Base-by-base conservation (phyloP, 2,888 invertebrate species). In the Phania funesta region DNA sequence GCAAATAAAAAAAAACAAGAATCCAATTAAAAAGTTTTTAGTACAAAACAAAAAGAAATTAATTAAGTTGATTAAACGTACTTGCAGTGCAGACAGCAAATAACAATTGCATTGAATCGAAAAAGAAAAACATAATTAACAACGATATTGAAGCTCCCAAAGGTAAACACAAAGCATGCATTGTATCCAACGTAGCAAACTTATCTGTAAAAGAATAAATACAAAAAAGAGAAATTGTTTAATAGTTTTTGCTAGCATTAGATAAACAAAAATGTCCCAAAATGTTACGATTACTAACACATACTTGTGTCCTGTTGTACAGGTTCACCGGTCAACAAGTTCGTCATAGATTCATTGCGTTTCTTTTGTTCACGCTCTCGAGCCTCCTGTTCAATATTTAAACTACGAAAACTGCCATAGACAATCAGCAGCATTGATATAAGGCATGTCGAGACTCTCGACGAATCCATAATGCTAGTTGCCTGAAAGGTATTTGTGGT, bases 51-150 rank as follows among this genome's bases (percentile, higher is more conserved):
- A 44, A 32, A 32, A 54, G 18, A 50, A 22, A 62, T 41, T 62
- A 62, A 64, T 35, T 68, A 26, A 50, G 7, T 41, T 60, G 24
- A 56, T 64, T 32, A 50, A 56, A 94, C 95, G 95, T 92, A 98
- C 98, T 97, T 89, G 99, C 98, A 88, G 99, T 99, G 91, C 98
- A 98, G 87, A 98, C 97, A 84, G 96, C 98, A 93, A 95, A 98
- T 87, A 95, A 94, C 93, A 97, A 96, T 92, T 99, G 99, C 96
- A 99, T 98, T 75, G 98, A 98, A 92, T 99, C 99, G 90, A 99
- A 99, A 92, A 98, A 99, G 93, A 99, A 98, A 92, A 99, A 99
- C 98, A 99, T 99, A 88, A 99, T 95, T 83, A 99, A 94, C 84
- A 99, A 93, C 82, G 98, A 98, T 87, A 98, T 95, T 84, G 98